Conservation (phyloP, 2,888 invertebrate genomes). For the Stegophylla sp. region DNA sequence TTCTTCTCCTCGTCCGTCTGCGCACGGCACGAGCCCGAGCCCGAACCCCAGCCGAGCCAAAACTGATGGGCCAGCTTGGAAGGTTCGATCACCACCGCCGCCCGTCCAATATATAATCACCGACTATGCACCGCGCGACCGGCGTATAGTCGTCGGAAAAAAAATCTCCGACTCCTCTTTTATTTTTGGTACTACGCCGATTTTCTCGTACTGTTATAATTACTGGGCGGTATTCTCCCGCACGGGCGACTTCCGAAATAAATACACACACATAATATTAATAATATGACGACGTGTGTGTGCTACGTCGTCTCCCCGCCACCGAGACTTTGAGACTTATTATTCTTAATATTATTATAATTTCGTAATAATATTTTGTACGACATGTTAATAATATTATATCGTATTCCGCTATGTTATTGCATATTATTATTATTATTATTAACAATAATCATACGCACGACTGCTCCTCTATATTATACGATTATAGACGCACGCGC, state of each 20-base stretch:
- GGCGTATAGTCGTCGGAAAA: slow-evolving; percentile 14
- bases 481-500: background rate
- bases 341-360: too few species aligned
- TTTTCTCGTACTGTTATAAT: too few species aligned
- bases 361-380: too few species aligned
- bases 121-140: slow-evolving; percentile 17
- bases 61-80: slow-evolving; percentile 84
- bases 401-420: too few species aligned
- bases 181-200: background rate
- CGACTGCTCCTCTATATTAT: too few species aligned
- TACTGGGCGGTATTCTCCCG: too few species aligned
- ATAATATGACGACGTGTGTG: background rate
- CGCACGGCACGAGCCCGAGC: slow-evolving; percentile 72
- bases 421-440: too few species aligned
- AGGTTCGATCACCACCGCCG: slow-evolving; percentile 48
- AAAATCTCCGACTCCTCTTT: background rate
- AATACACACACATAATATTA: background rate
- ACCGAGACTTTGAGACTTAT: background rate
- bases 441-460: too few species aligned
- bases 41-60: slow-evolving; percentile 73
- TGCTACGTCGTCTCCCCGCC: background rate
- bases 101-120: slow-evolving; percentile 21
- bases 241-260: too few species aligned
- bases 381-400: too few species aligned
- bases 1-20: slow-evolving; percentile 70